Percentiles rank a stretch among this genome's conserved stretches.
These are phyloP conservation scores for Drosophila helvetica DNA, from an alignment of 2,888 invertebrate species.

Conservation along the genomic window DNA sequence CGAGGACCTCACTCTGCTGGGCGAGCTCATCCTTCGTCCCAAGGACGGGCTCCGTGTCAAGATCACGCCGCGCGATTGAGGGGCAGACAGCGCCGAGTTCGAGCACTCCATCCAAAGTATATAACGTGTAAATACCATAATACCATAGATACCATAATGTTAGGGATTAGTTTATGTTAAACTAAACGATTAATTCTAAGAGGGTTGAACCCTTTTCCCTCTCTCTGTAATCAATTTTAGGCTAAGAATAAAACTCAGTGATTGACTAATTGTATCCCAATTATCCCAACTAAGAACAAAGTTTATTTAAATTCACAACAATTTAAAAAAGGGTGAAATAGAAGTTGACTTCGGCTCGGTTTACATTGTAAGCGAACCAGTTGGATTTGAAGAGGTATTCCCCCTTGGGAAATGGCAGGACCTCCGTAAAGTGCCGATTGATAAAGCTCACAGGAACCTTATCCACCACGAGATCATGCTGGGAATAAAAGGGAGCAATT, in stretches of 20 bases:
- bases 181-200: conserved; percentile 6
- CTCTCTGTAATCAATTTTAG: conserved; percentile 26
- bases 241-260: conserved; percentile 20
- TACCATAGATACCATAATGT: conserved; percentile 21
- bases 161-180: conserved; percentile 45
- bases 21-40: conserved; percentile 87
- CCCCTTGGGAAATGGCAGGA: background rate
- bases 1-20: conserved; percentile 86
- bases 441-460: conserved; percentile 26
- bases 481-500: background rate
- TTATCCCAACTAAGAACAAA: background rate
- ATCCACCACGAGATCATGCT: conserved; percentile 30
- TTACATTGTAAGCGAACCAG: background rate
- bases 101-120: conserved; percentile 65
- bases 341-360: background rate
- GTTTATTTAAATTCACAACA: background rate
- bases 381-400: conserved; percentile 3
- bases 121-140: conserved; percentile 69
- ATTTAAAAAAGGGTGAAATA: conserved; percentile 8
- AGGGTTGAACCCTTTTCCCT: background rate
- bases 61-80: conserved; percentile 81
- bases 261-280: background rate
- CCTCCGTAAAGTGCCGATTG: conserved; percentile 4
- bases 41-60: conserved; percentile 85
- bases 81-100: background rate